Conservation (phyloP, 2,113 vertebrate genomes). For the Vicugna pacos region DNA sequence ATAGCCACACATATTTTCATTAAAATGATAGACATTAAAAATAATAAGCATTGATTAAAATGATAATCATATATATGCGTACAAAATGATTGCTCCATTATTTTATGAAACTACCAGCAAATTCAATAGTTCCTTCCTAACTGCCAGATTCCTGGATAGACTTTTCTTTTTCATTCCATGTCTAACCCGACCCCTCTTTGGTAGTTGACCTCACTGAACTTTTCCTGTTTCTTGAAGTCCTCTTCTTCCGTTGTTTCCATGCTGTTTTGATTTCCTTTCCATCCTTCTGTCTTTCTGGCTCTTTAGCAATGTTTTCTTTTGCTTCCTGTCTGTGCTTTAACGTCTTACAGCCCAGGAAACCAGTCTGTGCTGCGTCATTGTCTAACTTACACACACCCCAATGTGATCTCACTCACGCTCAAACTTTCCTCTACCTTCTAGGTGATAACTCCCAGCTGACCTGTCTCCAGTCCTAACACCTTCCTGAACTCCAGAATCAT, state of each 20-base stretch:
- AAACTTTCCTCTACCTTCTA: neutral
- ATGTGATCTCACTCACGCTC: neutral
- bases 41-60: constrained; percentile 33
- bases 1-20: neutral
- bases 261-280: neutral
- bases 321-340: neutral
- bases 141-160: neutral
- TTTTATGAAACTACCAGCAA: neutral
- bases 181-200: neutral
- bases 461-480: neutral
- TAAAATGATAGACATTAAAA: constrained; percentile 38
- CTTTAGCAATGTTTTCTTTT: neutral
- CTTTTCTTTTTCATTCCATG: neutral
- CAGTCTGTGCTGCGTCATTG: neutral
- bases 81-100: neutral
- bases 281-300: neutral
- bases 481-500: neutral
- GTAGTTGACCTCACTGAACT: neutral
- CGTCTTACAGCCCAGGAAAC: neutral
- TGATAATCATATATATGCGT: neutral
- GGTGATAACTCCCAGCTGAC: neutral
- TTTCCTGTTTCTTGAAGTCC: neutral
- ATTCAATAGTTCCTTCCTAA: neutral
- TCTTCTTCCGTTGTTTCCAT: neutral
- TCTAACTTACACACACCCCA: neutral